Evolutionary conservation across 2,797 vertebrate genomes (phyloP), one percentile per base, ranked within the genome.

Genomic region (Cirrhinus molitorella): DNA sequence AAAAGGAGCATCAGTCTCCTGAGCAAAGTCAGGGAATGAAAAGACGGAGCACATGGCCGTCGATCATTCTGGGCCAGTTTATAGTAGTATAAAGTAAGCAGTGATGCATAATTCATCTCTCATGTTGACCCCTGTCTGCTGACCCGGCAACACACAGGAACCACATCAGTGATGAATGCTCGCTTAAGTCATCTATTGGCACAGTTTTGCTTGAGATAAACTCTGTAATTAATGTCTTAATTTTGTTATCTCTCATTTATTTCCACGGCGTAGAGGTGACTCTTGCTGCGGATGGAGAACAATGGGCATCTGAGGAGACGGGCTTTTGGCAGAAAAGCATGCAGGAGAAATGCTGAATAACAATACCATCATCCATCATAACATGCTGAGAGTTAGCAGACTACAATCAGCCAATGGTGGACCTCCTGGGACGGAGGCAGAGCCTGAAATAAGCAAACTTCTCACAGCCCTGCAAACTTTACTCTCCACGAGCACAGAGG

Each of bases 171-270:
- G 95, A 96, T 96, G 94, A 93, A 96, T 96, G 94, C 93, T 94
- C 93, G 93, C 94, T 94, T 94, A 91, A 93, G 93, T 92, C 93
- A 93, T 95, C 94, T 95, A 95, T 95, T 95, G 95, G 95, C 94
- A 92, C 94, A 94, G 92, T 95, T 96, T 95, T 94, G 93, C 93
- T 86, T 88, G 93, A 94, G 95, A 95, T 95, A 95, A 94, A 95
- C 94, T 94, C 94, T 93, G 94, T 96, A 95, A 96, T 96, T 96
- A 95, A 96, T 95, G 95, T 95, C 94, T 96, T 93, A 93, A 94
- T 94, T 95, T 94, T 92, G 94, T 94, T 94, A 95, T 94, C 93
- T 95, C 94, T 95, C 95, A 95, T 96, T 96, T 96, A 95, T 95
- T 95, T 96, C 93, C 94, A 94, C 94, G 91, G 94, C 91, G 92